These are phyloP conservation scores for Syrphus vitripennis DNA, from an alignment of 2,888 invertebrate genomes.

Conservation along the genomic window DNA sequence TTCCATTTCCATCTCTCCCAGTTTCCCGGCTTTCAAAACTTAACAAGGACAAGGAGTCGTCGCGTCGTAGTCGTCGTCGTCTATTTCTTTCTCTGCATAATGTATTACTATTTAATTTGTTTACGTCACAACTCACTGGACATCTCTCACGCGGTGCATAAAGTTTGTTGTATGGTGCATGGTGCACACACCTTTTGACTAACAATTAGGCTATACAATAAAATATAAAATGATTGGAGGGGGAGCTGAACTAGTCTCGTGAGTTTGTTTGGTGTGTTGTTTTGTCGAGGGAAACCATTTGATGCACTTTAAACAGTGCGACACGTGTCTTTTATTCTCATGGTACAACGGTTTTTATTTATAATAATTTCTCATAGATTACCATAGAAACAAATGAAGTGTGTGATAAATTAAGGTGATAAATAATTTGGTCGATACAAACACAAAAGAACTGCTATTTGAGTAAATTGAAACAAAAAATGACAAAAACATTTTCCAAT, in stretches of 20 bases:
- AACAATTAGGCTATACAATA: not conserved
- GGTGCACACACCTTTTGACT: constrained; percentile 21
- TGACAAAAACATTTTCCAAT: no score
- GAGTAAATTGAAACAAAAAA: no score
- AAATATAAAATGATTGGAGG: no score
- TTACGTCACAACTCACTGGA: constrained; percentile 66
- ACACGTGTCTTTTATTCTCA: constrained; percentile 43
- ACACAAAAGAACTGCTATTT: no score
- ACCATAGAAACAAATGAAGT: constrained; percentile 43
- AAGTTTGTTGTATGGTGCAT: not conserved
- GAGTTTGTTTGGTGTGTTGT: constrained; percentile 28
- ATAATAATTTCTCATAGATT: constrained; percentile 64
- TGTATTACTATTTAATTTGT: constrained; percentile 56
- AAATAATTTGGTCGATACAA: not conserved
- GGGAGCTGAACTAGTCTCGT: constrained; percentile 2
- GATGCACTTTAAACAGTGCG: constrained; percentile 19
- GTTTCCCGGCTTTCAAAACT: constrained; percentile 46
- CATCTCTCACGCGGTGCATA: constrained; percentile 19
- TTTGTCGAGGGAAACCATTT: constrained; percentile 35
- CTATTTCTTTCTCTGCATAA: constrained; percentile 18
- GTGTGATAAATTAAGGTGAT: not conserved
- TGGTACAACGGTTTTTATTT: constrained; percentile 65
- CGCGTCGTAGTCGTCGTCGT: not conserved
- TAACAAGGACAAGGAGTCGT: constrained; percentile 41
- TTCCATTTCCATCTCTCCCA: constrained; percentile 41